Percentiles rank a stretch among this genome's conserved stretches.
Conservation (phyloP, 2,113 vertebrate species). For the Dicerorhinus sumatrensis region DNA sequence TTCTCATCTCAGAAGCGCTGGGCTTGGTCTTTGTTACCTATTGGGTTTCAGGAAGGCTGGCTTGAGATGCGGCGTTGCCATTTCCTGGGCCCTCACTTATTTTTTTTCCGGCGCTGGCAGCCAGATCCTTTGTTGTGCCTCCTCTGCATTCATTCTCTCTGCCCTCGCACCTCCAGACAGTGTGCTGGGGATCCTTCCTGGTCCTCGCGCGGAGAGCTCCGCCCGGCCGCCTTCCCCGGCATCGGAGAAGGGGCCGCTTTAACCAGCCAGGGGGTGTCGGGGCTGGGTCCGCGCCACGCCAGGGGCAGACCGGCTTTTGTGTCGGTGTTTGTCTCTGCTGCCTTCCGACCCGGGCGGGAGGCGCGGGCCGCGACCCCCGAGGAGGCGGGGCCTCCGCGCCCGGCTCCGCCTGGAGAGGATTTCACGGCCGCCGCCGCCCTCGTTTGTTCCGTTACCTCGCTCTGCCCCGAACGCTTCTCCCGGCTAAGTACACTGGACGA, state of each 20-base stretch:
- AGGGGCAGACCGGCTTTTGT: conserved; percentile 36
- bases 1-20: conserved; percentile 35
- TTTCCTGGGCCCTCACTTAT: conserved; percentile 58
- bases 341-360: not conserved
- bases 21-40: conserved; percentile 69
- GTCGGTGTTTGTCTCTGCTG: not conserved
- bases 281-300: not conserved
- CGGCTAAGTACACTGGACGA: not conserved
- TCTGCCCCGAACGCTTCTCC: not conserved
- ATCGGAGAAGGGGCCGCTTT: not conserved
- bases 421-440: conserved; percentile 74
- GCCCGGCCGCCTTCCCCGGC: not conserved
- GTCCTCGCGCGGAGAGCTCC: not conserved
- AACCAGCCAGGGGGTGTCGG: fast-evolving
- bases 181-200: not conserved
- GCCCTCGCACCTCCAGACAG: conserved; percentile 56
- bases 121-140: conserved; percentile 75
- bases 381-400: conserved; percentile 85
- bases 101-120: conserved; percentile 19
- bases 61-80: conserved; percentile 51
- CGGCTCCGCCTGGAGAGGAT: conserved; percentile 79
- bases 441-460: conserved; percentile 67
- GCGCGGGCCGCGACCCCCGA: conserved; percentile 57
- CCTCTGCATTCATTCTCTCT: conserved; percentile 13
- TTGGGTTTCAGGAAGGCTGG: conserved; percentile 77